Evolutionary conservation across 1,140 invertebrate species (phyloP).

Genomic region (Drosophila mojavensis): DNA sequence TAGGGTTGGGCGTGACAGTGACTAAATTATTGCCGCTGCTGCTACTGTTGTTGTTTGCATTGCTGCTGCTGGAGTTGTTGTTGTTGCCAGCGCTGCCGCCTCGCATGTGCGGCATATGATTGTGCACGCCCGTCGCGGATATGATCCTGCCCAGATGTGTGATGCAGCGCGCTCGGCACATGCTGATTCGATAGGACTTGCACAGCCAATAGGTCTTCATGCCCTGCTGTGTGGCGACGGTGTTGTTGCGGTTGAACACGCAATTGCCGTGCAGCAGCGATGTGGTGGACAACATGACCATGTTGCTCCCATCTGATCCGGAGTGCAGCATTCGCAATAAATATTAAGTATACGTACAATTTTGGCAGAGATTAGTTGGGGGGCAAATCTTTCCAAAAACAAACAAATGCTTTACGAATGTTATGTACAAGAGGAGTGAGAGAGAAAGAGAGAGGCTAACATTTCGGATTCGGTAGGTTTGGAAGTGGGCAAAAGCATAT

Average conservation of each 20-base stretch:
- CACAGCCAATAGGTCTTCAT: constrained; percentile 84
- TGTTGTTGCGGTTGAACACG: constrained; percentile 84
- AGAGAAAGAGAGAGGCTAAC: not conserved
- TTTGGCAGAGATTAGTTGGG: constrained; percentile 69
- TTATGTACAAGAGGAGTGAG: constrained; percentile 60
- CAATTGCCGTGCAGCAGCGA: constrained; percentile 83
- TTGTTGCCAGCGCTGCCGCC: constrained; percentile 26
- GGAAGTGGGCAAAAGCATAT: not conserved
- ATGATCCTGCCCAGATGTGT: constrained; percentile 83
- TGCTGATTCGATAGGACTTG: constrained; percentile 83
- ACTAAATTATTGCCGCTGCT: constrained; percentile 8
- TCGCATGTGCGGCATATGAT: constrained; percentile 83
- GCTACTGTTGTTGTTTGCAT: constrained; percentile 5
- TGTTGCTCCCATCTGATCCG: constrained; percentile 73
- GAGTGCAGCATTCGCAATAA: constrained; percentile 47
- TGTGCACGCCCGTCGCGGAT: constrained; percentile 83
- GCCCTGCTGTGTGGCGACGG: constrained; percentile 83
- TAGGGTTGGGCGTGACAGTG: constrained; percentile 51
- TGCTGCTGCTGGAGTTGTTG: constrained; percentile 1
- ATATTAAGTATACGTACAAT: constrained; percentile 68
- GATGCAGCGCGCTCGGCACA: constrained; percentile 83
- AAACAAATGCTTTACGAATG: constrained; percentile 42
- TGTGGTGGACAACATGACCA: constrained; percentile 84
- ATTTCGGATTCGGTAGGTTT: constrained; percentile 3
- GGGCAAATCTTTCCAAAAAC: constrained; percentile 44